Evolutionary conservation across 2,797 vertebrate species (phyloP).

Genomic region (Leptatherina wallacei): DNA sequence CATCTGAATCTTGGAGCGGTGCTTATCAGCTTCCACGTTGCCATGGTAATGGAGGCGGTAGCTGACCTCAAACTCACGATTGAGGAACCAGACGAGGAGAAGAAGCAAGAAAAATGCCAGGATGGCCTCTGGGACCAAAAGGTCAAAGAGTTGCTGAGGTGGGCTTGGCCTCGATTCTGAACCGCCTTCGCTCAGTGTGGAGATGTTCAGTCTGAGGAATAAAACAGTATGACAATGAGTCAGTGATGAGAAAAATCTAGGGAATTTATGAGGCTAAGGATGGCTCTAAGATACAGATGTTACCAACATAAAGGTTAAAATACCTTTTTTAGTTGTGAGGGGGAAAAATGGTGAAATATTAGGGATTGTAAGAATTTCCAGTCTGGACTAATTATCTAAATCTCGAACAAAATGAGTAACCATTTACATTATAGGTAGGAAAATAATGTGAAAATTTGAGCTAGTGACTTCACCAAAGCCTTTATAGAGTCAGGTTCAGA

Average conservation of each 20-base stretch:
- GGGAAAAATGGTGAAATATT: not conserved
- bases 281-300: not conserved
- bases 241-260: not conserved
- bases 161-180: slow-evolving; percentile 16
- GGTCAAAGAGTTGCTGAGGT: slow-evolving; percentile 73
- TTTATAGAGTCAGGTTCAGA: too few species aligned
- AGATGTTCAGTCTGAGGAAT: slow-evolving; percentile 60
- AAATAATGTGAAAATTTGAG: not conserved
- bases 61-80: slow-evolving; percentile 96
- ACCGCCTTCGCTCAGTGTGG: slow-evolving; percentile 22
- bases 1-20: slow-evolving; percentile 96
- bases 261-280: not conserved
- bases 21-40: slow-evolving; percentile 94
- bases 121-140: slow-evolving; percentile 87
- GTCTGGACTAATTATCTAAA: not conserved
- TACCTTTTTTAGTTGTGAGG: not conserved
- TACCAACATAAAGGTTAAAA: not conserved
- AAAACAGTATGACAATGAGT: slow-evolving; percentile 4
- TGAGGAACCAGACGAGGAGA: slow-evolving; percentile 96
- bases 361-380: not conserved
- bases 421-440: not conserved
- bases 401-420: not conserved
- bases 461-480: not conserved
- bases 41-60: slow-evolving; percentile 98
- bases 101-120: slow-evolving; percentile 93